Percentiles rank a stretch among this genome's conserved stretches.
These are phyloP conservation scores for Syrphus vitripennis DNA, from an alignment of 2,888 invertebrate species.

Conservation along the genomic window DNA sequence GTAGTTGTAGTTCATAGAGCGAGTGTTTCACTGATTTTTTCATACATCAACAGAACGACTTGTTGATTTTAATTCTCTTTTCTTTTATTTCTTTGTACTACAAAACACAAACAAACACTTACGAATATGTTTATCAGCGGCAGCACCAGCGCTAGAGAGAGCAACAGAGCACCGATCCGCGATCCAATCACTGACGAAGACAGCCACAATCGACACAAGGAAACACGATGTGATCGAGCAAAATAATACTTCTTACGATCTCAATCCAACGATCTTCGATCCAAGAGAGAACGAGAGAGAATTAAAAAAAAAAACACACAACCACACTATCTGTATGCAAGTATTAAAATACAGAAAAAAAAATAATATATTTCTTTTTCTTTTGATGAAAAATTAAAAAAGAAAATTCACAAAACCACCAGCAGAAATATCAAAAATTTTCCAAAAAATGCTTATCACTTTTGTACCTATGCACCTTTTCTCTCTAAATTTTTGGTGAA, in stretches of 20 bases:
- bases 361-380: slow-evolving; percentile 30
- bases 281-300: background rate
- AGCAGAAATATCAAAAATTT: background rate
- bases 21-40: slow-evolving; percentile 26
- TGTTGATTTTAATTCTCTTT: slow-evolving; percentile 59
- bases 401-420: slow-evolving; percentile 53
- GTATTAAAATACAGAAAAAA: slow-evolving; percentile 44
- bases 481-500: background rate
- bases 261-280: slow-evolving; percentile 17
- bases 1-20: background rate
- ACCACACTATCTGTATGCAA: slow-evolving; percentile 3
- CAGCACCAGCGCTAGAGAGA: slow-evolving; percentile 11
- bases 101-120: slow-evolving; percentile 49
- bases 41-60: slow-evolving; percentile 41
- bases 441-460: background rate
- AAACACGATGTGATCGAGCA: slow-evolving; percentile 35
- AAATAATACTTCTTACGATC: slow-evolving; percentile 35
- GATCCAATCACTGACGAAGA: background rate
- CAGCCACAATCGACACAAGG: background rate
- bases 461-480: background rate
- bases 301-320: slow-evolving; percentile 12
- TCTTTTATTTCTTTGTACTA: slow-evolving; percentile 4
- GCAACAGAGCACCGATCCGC: background rate
- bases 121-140: slow-evolving; percentile 58
- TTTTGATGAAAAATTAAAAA: slow-evolving; percentile 48